Conservation (phyloP, 2,113 vertebrate genomes). For the Zonotrichia leucophrys region DNA sequence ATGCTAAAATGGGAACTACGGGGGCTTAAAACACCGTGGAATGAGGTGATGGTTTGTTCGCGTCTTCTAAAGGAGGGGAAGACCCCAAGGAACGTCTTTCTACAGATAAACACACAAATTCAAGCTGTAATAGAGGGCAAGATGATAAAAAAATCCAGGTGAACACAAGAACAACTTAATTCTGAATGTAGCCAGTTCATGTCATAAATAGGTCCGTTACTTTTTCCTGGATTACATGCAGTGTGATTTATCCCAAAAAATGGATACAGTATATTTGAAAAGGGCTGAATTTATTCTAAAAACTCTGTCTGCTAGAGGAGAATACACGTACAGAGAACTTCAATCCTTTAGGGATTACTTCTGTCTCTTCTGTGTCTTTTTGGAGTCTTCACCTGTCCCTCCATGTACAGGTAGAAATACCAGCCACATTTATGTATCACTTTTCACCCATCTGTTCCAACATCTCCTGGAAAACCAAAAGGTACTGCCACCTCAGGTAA, state of each 20-base stretch:
- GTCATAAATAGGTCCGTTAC: neutral
- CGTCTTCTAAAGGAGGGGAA: rapidly evolving
- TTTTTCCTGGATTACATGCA: neutral
- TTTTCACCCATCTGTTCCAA: neutral
- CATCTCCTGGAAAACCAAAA: neutral
- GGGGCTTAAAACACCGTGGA: rapidly evolving
- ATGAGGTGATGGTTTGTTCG: neutral
- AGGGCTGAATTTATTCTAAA: neutral
- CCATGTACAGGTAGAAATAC: rapidly evolving
- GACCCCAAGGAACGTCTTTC: neutral
- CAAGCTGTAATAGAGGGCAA: neutral
- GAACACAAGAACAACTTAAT: neutral
- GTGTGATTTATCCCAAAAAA: neutral
- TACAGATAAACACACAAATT: neutral
- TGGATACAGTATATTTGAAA: rapidly evolving
- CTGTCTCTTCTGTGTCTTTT: neutral
- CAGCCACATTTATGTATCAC: rapidly evolving
- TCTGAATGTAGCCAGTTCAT: neutral
- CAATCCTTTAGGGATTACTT: neutral
- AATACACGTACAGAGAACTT: neutral
- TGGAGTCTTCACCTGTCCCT: neutral
- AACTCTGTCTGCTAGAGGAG: neutral
- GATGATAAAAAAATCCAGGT: neutral
- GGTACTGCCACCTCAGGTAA: neutral
- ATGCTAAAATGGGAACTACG: rapidly evolving